Percentiles rank a stretch among this genome's conserved stretches.
These are phyloP conservation scores for Dryoscopus gambensis DNA, from an alignment of 2,113 vertebrate genomes.

Conservation along the genomic window DNA sequence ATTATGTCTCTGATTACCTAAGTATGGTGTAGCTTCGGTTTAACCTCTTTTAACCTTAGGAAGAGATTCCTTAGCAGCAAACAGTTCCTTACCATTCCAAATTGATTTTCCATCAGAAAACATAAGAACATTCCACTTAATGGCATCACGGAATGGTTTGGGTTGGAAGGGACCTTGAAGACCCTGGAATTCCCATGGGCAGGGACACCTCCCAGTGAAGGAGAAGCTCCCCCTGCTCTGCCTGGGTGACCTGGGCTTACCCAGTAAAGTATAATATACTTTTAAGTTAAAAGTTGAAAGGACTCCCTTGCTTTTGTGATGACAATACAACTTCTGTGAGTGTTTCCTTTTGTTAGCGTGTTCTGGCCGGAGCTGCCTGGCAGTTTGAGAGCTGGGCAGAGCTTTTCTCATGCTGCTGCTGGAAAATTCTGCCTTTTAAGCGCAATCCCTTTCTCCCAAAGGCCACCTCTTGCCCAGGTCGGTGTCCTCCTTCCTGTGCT, in stretches of 20 bases:
- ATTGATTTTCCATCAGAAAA: neutral
- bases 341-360: rapidly evolving
- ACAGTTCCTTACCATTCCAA: neutral
- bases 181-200: neutral
- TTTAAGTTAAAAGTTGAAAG: neutral
- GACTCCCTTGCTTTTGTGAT: neutral
- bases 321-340: neutral
- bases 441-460: neutral
- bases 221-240: neutral
- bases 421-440: neutral
- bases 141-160: neutral
- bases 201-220: neutral
- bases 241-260: neutral
- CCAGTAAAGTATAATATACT: neutral
- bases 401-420: neutral
- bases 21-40: neutral
- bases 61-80: neutral
- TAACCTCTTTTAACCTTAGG: neutral
- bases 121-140: rapidly evolving
- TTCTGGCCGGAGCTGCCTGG: neutral
- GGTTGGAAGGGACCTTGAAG: neutral
- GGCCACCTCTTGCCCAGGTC: slow-evolving; percentile 39
- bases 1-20: too few species aligned
- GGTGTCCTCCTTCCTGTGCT: neutral
- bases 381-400: neutral